Evolutionary conservation across 2,797 vertebrate genomes (phyloP).

Genomic region (Carcharodon carcharias): DNA sequence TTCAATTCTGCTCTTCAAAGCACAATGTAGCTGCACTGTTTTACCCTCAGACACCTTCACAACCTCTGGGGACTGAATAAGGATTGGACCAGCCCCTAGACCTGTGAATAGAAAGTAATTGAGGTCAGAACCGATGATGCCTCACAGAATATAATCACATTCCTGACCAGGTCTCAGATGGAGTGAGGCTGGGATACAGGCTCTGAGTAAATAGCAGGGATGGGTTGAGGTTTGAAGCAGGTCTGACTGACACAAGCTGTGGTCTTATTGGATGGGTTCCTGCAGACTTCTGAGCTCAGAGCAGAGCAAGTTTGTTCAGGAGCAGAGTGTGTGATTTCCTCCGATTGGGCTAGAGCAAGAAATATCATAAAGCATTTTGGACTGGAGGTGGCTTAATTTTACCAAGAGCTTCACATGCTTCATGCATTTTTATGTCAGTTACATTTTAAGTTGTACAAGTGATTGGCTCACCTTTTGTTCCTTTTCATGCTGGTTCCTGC

Average conservation of each 20-base stretch:
- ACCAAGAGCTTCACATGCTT: background rate
- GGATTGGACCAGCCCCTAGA: background rate
- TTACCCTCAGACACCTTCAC: background rate
- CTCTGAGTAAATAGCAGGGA: too few relatives aligned
- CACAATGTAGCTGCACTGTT: background rate
- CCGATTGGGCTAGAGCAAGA: background rate
- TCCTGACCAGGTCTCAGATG: too few relatives aligned
- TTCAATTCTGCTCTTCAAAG: background rate
- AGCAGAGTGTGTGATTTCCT: too few relatives aligned
- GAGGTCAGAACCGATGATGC: background rate
- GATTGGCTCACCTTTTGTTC: background rate
- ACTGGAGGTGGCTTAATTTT: background rate
- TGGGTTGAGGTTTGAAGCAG: too few relatives aligned
- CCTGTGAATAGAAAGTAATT: background rate
- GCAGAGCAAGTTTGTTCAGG: background rate
- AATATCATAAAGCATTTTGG: background rate
- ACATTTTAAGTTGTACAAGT: background rate
- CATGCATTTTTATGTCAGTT: too few relatives aligned
- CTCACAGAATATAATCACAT: background rate
- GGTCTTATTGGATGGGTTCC: too few relatives aligned
- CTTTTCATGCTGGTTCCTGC: background rate
- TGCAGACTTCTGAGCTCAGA: background rate
- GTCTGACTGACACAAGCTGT: too few relatives aligned
- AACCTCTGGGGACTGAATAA: background rate
- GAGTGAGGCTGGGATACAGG: too few relatives aligned